Evolutionary conservation across 2,797 vertebrate species (phyloP).

Genomic region (Lycodopsis pacificus): DNA sequence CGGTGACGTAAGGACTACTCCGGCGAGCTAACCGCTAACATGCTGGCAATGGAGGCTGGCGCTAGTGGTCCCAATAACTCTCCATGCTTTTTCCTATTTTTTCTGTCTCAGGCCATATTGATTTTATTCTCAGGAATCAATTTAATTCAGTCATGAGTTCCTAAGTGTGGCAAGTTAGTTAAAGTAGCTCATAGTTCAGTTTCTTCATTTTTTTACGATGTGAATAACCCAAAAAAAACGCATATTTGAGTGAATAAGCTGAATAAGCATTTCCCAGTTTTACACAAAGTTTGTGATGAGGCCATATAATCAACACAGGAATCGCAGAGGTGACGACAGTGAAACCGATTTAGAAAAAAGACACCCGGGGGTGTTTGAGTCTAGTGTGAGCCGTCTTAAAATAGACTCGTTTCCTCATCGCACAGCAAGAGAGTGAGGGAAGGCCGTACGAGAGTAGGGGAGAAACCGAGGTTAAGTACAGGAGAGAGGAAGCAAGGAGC

Average conservation of each 20-base stretch:
- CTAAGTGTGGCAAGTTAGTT: background rate
- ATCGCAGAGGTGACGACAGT: conserved; percentile 1
- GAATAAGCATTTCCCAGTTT: background rate
- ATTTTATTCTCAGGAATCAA: background rate
- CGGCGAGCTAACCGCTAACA: background rate
- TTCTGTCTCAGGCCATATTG: background rate
- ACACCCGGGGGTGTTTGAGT: conserved; percentile 19
- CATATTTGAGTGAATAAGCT: background rate
- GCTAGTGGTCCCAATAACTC: background rate
- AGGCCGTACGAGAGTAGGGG: background rate
- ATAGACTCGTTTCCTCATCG: conserved; percentile 37
- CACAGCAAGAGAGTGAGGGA: conserved; percentile 7
- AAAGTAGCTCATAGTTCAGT: background rate
- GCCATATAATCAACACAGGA: conserved; percentile 5
- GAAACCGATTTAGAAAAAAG: conserved; percentile 29
- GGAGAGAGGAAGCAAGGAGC: conserved; percentile 32
- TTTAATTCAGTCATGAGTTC: background rate
- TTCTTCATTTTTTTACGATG: background rate
- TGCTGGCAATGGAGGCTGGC: background rate
- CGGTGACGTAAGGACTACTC: background rate
- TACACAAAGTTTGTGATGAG: background rate
- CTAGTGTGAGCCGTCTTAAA: conserved; percentile 31
- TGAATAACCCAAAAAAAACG: background rate
- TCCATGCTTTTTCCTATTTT: background rate
- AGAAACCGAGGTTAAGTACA: conserved; percentile 21